Evolutionary conservation across 2,113 vertebrate species (phyloP), one percentile per base, ranked within the genome.

Genomic region (Hippocampus guttulatus): DNA sequence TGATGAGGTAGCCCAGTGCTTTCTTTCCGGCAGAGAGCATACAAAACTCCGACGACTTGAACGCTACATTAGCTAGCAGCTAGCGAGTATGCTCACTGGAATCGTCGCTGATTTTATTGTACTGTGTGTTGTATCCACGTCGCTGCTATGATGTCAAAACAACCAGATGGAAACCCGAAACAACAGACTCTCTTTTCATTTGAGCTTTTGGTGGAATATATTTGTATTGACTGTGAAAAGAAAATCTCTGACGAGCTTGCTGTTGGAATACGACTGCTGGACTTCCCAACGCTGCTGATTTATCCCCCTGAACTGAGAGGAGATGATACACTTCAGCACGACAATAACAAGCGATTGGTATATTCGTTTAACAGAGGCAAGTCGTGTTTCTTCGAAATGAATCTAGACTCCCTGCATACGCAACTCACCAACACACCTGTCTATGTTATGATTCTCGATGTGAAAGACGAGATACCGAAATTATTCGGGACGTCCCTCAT

Each of bases 211-310:
- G 94, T 96, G 67, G 92, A 95, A 58, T 84, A 75, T 52, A 82
- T 95, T 68, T 78, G 67, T 4, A 40, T 95, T 33, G 79, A 89
- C 38, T 51, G 23, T 67, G 49, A 8, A 2, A 66, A 25, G 3
- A 60, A 73, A 18, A 67, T 71, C n/a, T 81, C 84, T 0, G 67
- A 84, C 33, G 57, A 88, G 58, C 90, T 92, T 15, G 93, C 89
- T 5, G 86, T 97, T 20, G 95, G 88, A 2, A 83, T 98, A 16
- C 90, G 92, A 25, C 77, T 96, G 9, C 68, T 96, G 82, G 94
- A 95, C 68, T 95, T 96, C 21, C 95, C 95, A 8, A 93, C 95
- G 1, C 88, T 97, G 41, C 80, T 96, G 5, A 88, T 97, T 54
- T 89, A 88, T 67, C 92, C 89, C 18, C 70, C 74, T 49, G 70